A percentile compares a stretch with the other conserved stretches of the same genome.
phyloP scores from a whole-genome alignment of 2,113 vertebrate genomes.

The Lucifuga dentata region DNA sequence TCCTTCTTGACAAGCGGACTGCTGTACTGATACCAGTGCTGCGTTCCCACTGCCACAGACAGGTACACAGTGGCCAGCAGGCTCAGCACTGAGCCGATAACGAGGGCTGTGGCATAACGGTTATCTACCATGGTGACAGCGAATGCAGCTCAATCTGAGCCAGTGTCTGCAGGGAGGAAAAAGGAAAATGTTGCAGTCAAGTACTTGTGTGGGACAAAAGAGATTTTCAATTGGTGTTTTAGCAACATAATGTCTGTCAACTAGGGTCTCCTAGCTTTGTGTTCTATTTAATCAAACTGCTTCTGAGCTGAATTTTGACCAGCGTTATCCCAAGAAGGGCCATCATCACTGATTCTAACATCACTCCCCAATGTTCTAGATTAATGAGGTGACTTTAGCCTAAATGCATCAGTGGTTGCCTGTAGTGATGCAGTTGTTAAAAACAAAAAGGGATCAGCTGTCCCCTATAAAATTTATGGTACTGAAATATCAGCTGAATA shows the following conservation, averaged over 20 bases:
- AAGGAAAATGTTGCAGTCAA: not conserved
- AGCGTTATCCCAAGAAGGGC: not conserved
- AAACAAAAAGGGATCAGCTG: too few relatives aligned
- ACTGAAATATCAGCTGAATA: too few relatives aligned
- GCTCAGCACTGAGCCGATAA: conserved; percentile 95
- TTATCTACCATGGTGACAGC: conserved; percentile 90
- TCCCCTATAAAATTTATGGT: too few relatives aligned
- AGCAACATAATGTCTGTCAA: conserved; percentile 28
- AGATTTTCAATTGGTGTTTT: conserved; percentile 13
- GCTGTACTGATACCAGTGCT: conserved; percentile 95
- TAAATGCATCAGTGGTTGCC: too few relatives aligned
- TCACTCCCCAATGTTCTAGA: too few relatives aligned
- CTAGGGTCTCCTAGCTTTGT: not conserved
- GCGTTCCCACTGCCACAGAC: conserved; percentile 92
- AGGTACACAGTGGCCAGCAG: conserved; percentile 95
- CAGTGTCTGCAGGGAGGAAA: not conserved
- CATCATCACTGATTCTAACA: too few relatives aligned
- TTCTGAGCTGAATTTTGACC: conserved; percentile 1
- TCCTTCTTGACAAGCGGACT: conserved; percentile 81
- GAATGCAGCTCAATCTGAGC: not conserved
- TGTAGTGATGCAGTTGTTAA: too few relatives aligned
- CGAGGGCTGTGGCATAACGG: conserved; percentile 94
- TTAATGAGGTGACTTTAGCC: too few relatives aligned
- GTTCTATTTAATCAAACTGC: not conserved
- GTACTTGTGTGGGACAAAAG: not conserved